Evolutionary conservation across 92 coral and sea anemone species (phyloP).

Genomic region (Zoanthus sansibaricus): DNA sequence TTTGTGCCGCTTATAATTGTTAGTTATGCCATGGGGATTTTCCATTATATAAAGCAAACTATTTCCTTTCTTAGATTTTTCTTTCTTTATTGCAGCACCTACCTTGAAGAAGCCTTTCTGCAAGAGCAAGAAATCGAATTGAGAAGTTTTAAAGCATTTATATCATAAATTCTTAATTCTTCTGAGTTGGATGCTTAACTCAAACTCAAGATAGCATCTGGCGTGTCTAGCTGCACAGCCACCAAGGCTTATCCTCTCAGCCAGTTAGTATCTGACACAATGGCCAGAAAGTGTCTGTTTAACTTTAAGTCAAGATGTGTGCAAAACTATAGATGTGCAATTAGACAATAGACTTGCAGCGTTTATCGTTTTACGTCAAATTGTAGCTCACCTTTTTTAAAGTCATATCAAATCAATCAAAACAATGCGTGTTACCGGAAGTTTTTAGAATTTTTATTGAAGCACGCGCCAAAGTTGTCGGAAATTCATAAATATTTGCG

Average conservation of each 20-base stretch:
- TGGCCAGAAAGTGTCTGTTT: neutral
- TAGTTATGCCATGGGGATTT: too few species aligned
- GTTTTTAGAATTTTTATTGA: slow-evolving; percentile 45
- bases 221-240: too few species aligned
- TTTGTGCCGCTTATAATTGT: too few species aligned
- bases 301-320: neutral
- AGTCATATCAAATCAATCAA: slow-evolving; percentile 45
- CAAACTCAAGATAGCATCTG: neutral
- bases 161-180: neutral
- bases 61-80: too few species aligned
- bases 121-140: neutral
- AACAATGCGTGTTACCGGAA: slow-evolving; percentile 45
- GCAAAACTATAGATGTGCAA: slow-evolving; percentile 8
- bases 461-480: slow-evolving; percentile 40
- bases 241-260: neutral
- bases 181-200: neutral
- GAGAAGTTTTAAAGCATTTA: neutral
- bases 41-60: too few species aligned
- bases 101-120: too few species aligned
- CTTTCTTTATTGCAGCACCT: too few species aligned
- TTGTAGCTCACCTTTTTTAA: slow-evolving; percentile 4
- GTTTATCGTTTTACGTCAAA: slow-evolving; percentile 40
- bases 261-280: neutral
- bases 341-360: neutral
- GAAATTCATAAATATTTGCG: slow-evolving; percentile 42